A percentile compares a stretch with the other conserved stretches of the same genome.
These are phyloP conservation scores for Sciurus niger DNA, from an alignment of 2,113 vertebrate genomes.

Conservation along the genomic window DNA sequence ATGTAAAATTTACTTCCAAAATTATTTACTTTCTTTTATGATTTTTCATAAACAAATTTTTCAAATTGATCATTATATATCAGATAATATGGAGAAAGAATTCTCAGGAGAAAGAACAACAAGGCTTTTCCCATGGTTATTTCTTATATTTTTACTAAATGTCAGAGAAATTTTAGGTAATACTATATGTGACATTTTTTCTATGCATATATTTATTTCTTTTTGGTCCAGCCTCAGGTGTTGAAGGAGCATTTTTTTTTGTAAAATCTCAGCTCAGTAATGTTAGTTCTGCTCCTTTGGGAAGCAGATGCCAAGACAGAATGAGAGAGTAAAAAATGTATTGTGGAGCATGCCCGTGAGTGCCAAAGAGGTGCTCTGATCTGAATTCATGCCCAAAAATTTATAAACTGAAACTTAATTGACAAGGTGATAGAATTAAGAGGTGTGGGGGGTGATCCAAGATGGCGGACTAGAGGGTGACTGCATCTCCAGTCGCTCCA, in stretches of 20 bases:
- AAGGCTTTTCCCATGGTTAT: not conserved
- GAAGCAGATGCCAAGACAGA: not conserved
- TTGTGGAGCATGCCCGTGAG: not conserved
- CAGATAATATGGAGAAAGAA: not conserved
- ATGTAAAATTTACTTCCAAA: constrained; percentile 25
- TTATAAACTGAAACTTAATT: not conserved
- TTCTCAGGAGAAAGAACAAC: not conserved
- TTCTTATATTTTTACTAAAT: not conserved
- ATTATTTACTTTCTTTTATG: not conserved
- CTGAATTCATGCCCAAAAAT: not conserved
- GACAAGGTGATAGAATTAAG: not conserved
- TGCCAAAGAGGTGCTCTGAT: not conserved
- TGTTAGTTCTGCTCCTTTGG: not conserved
- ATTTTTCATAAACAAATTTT: not conserved
- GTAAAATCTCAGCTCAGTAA: not conserved
- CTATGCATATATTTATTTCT: constrained; percentile 10
- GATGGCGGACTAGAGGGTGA: no score
- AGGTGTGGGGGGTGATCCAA: no score
- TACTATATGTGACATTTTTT: not conserved
- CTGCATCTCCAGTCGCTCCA: no score
- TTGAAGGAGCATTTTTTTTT: not conserved
- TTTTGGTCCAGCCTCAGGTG: not conserved
- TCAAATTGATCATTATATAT: not conserved
- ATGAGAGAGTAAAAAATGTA: not conserved
- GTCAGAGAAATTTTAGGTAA: not conserved